Conservation (phyloP, 2,888 invertebrate genomes). For the Embidobia sp. region DNA sequence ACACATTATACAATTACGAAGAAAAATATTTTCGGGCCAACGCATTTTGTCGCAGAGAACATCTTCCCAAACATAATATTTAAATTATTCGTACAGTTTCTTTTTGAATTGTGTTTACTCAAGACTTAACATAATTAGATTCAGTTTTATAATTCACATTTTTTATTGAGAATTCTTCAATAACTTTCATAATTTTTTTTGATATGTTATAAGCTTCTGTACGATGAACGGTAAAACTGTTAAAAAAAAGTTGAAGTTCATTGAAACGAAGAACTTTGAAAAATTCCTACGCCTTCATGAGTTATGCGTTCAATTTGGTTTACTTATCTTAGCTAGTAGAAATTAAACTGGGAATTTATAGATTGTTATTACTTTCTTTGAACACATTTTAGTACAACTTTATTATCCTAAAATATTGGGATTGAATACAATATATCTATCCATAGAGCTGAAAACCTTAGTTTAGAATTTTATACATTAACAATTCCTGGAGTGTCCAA, state of each 20-base stretch:
- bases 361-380: not conserved
- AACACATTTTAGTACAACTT: constrained; percentile 1
- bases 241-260: not conserved
- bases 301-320: constrained; percentile 4
- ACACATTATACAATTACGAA: constrained; percentile 9
- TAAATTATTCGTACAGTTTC: not conserved
- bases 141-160: not conserved
- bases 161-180: too few species aligned
- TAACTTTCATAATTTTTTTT: too few species aligned
- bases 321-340: constrained; percentile 4
- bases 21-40: constrained; percentile 9
- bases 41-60: not conserved
- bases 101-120: too few species aligned
- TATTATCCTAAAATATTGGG: constrained; percentile 15
- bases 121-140: not conserved
- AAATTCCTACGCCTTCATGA: constrained; percentile 20
- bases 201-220: constrained; percentile 9
- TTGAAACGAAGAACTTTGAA: not conserved
- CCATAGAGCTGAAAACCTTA: not conserved
- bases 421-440: not conserved
- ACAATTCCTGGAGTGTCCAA: too few species aligned
- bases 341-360: constrained; percentile 2
- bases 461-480: not conserved
- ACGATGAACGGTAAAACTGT: not conserved
- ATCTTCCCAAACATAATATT: too few species aligned